These are phyloP conservation scores for Myiothlypis coronata DNA, from an alignment of 2,797 vertebrate species.

Conservation along the genomic window DNA sequence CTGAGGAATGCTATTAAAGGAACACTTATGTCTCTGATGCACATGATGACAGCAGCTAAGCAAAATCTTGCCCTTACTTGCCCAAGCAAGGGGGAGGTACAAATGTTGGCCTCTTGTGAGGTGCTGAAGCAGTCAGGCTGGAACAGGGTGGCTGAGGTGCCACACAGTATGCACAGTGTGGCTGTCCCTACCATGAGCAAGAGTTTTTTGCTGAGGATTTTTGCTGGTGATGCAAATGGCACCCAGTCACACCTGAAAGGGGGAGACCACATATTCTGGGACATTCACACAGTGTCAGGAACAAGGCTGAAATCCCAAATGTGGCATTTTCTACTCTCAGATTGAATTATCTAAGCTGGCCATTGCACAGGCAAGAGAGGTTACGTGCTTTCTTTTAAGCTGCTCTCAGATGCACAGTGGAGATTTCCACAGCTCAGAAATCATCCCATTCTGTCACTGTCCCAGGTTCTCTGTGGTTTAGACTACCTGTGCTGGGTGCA, in stretches of 20 bases:
- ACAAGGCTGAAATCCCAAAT: neutral
- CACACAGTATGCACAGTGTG: accelerated
- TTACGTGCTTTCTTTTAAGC: neutral
- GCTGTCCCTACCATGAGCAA: neutral
- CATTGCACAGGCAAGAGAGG: neutral
- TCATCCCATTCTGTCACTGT: neutral
- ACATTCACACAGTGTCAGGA: neutral
- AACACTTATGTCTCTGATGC: neutral
- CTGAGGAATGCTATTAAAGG: constrained; percentile 18
- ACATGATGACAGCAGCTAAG: neutral
- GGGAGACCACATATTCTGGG: neutral
- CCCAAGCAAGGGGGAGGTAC: neutral
- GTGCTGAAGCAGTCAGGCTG: neutral
- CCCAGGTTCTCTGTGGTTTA: neutral
- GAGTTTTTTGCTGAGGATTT: neutral
- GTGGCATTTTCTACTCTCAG: neutral
- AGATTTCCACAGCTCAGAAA: neutral
- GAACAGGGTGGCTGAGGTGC: neutral
- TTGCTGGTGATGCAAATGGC: neutral
- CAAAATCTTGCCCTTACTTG: constrained; percentile 23
- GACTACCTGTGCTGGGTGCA: neutral
- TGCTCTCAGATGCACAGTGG: neutral
- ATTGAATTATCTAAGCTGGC: neutral
- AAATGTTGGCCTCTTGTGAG: neutral
- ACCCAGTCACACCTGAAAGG: neutral